Base-by-base conservation (phyloP, 1,140 invertebrate genomes). In the Cydia strobilella region DNA sequence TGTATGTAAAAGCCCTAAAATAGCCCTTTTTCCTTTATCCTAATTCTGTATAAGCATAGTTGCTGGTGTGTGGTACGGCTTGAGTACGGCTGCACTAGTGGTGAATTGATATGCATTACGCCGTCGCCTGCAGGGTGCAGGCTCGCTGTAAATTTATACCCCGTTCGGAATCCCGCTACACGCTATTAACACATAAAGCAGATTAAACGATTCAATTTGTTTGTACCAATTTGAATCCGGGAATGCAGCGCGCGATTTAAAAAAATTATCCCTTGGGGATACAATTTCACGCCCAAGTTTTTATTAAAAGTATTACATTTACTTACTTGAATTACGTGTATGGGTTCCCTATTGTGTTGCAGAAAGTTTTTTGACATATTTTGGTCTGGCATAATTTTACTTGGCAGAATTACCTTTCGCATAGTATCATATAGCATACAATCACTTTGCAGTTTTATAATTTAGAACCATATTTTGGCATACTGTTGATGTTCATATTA, bases 181-280 rank as follows among this genome's bases (percentile, higher is more conserved):
- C 27, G 63, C 63, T 66, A 66, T 66, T 66, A 66, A 66, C 63
- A n/a, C 25, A 35, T 66, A 66, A 66, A 66, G 25, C 63, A 66
- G 63, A 66, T 66, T 66, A 66, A 66, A 66, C 63, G 63, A 66
- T 31, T 66, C 27, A 66, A 31, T 66, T 66, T 66, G 13, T 66
- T 31, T 31, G 27, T 27, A n/a, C 12, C 27, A 31, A 66, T 66
- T 66, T 66, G 15, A 66, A 35, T 66, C 27, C 15, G 5, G 23
- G 31, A 31, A 66, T 35, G 15, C 25, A 2, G 63, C 4, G 15
- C 51, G 15, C 51, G n/a, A 54, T 54, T 54, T n/a, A 54, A 18
- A 54, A 54, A 54, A n/a, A 2, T 0, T 54, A 15, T 54, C 51
- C 13, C 15, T n/a, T 54, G n/a, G 5, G 51, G 20, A 54, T 1